Base-by-base conservation (phyloP, 2,797 vertebrate genomes). In the Apodemus agrarius region DNA sequence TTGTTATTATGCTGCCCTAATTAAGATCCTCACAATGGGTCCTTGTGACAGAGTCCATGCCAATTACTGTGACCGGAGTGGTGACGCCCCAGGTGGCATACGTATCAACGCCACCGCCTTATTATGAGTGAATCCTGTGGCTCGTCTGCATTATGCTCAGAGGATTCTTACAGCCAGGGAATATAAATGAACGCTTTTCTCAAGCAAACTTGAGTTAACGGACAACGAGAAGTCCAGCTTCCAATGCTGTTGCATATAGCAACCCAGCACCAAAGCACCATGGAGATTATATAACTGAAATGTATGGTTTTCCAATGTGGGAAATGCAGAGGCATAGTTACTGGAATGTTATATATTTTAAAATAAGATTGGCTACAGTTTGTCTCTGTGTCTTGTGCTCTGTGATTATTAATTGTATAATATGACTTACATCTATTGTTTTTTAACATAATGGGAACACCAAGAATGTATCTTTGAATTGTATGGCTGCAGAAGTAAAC, bases 361-460 rank as follows among this genome's bases (percentile, higher is more conserved):
- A 97, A 90, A 49, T 37, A 93, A 93, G 83, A 57, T 1, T 21
- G 79, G 65, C 84, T 92, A 69, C 59, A 96, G 86, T 72, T 95
- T 94, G 94, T 93, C 85, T 69, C 75, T 19, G 31, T 95, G 46
- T 16, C 97, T 49, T 89, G 1, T 91, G 24, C n/a, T 31, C 87
- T 96, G 89, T 92, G 93, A 87, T 85, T 94, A 79, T 91, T 63
- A 78, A 86, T 78, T 92, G 59, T 94, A 29, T 80, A 54, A 69
- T 93, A 12, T 67, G 86, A 46, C 95, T 96, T 96, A 34, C 72
- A 43, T 85, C 95, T 46, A 67, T 88, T 2, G 0, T 16, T 97
- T 97, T 95, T 97, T 95, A 97, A 61, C 34, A 57, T 88, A 65
- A 90, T 93, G 7, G 57, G 52, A 97, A 43, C 95, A 37, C 80